A percentile compares a stretch with the other conserved stretches of the same genome.
Conservation (phyloP, 2,113 vertebrate genomes). For the Pampusana beccarii region DNA sequence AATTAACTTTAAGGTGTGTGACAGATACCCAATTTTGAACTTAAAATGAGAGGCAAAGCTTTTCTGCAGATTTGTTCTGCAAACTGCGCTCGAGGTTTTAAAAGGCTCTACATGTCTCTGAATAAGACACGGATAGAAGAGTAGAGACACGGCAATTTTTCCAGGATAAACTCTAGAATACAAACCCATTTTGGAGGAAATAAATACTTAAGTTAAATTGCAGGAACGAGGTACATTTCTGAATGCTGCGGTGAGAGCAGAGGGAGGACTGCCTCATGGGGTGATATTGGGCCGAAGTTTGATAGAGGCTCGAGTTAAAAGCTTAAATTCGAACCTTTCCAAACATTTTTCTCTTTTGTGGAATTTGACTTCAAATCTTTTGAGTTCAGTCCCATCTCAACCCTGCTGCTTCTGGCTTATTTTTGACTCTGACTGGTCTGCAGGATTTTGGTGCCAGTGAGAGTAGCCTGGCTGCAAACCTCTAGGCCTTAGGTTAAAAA, state of each 20-base stretch:
- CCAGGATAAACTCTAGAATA: not conserved
- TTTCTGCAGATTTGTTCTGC: slow-evolving; percentile 8
- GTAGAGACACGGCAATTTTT: not conserved
- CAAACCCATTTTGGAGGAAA: not conserved
- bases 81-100: not conserved
- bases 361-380: not conserved
- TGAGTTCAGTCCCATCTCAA: not conserved
- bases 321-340: not conserved
- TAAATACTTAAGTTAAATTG: slow-evolving; percentile 5
- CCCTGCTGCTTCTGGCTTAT: not conserved
- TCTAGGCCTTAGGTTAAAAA: not conserved
- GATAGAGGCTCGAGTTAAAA: not conserved
- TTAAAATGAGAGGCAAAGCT: not conserved
- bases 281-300: not conserved
- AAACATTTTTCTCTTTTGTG: not conserved
- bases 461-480: not conserved
- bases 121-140: not conserved
- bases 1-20: not conserved
- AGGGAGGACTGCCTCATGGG: not conserved
- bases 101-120: not conserved
- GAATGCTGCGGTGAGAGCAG: not conserved
- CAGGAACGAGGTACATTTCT: not conserved
- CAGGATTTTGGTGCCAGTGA: not conserved
- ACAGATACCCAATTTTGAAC: not conserved
- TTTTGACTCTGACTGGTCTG: not conserved